phyloP scores from a whole-genome alignment of 2,113 vertebrate genomes.

The Falcunculus frontatus region DNA sequence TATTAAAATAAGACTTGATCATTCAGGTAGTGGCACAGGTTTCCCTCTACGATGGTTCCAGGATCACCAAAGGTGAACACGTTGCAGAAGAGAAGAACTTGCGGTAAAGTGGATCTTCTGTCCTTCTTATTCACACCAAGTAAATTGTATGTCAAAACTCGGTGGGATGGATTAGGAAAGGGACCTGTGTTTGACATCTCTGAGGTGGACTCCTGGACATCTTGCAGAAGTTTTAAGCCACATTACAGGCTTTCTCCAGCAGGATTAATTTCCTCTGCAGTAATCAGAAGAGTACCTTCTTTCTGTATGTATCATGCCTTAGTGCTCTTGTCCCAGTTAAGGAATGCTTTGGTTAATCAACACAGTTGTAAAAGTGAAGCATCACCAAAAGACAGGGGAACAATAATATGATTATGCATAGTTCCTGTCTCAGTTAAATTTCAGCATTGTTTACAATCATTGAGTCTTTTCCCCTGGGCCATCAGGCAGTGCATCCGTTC shows the following conservation, averaged over 20 bases:
- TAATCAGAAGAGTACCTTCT: neutral
- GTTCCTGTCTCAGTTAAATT: neutral
- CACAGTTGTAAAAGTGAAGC: neutral
- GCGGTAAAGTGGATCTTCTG: neutral
- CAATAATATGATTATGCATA: neutral
- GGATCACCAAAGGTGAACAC: neutral
- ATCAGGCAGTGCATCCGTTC: neutral
- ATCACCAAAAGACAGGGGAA: neutral
- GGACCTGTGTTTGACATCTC: neutral
- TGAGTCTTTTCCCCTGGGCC: neutral
- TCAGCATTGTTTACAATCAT: neutral
- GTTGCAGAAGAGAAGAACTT: neutral
- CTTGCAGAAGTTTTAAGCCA: neutral
- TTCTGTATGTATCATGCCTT: neutral
- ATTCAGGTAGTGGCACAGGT: neutral
- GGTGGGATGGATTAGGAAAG: neutral
- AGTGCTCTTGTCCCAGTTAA: neutral
- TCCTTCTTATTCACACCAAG: neutral
- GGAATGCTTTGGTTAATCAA: neutral
- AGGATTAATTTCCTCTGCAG: neutral
- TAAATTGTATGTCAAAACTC: neutral
- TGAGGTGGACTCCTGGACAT: neutral
- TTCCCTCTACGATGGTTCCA: neutral
- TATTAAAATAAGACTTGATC: neutral
- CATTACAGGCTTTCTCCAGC: neutral